A percentile compares a stretch with the other conserved stretches of the same genome.
Conservation (phyloP, 2,113 vertebrate genomes). For the Dromiciops gliroides region DNA sequence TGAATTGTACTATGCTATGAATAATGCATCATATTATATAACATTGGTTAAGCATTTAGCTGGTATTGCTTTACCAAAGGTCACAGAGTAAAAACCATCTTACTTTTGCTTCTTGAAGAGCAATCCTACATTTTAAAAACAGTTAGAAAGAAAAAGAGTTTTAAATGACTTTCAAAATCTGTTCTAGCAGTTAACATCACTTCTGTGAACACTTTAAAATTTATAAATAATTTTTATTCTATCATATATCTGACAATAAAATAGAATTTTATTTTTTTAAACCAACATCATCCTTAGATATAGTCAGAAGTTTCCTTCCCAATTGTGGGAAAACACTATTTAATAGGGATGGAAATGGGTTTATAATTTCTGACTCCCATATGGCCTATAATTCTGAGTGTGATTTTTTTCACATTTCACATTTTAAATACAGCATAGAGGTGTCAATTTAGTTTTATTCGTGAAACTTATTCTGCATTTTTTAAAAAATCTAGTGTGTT, state of each 20-base stretch:
- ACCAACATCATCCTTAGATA: conserved; percentile 31
- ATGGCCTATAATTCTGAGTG: conserved; percentile 20
- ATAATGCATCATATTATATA: conserved; percentile 49
- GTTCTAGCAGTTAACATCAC: neutral
- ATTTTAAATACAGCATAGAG: conserved; percentile 14
- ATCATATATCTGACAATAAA: conserved; percentile 26
- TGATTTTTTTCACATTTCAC: conserved; percentile 1
- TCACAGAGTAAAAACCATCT: conserved; percentile 56
- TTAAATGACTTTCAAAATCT: conserved; percentile 2
- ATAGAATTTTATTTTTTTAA: conserved; percentile 32
- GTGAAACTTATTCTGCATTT: neutral
- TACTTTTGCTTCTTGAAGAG: conserved; percentile 41
- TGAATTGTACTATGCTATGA: conserved; percentile 38
- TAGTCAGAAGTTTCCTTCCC: conserved; percentile 38
- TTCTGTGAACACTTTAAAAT: neutral
- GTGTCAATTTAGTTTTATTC: conserved; percentile 14
- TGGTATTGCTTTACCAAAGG: conserved; percentile 43
- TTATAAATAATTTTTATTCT: conserved; percentile 17
- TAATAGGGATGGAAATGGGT: neutral
- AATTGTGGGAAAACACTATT: conserved; percentile 19
- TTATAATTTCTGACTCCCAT: neutral
- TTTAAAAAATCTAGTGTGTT: neutral
- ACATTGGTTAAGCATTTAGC: conserved; percentile 35
- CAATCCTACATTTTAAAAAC: conserved; percentile 38
- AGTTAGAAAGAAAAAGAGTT: conserved; percentile 31